Evolutionary conservation across 2,888 invertebrate genomes (phyloP).

Genomic region (Hirtodrosophila cameraria): DNA sequence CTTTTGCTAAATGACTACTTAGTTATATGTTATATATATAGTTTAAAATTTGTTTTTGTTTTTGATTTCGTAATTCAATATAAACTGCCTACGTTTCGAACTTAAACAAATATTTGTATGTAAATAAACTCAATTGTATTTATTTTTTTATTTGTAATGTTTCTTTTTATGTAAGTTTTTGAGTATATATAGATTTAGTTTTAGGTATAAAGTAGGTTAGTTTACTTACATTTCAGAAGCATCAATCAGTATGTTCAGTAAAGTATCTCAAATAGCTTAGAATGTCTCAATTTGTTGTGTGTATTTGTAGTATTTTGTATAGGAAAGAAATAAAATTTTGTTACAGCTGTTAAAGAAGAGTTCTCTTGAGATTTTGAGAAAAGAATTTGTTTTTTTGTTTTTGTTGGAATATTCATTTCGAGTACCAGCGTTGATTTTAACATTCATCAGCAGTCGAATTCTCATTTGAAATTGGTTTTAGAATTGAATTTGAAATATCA

Average conservation of each 20-base stretch:
- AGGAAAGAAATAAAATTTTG: conserved; percentile 75
- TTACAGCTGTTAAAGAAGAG: conserved; percentile 68
- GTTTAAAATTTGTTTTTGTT: conserved; percentile 6
- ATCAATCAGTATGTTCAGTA: conserved; percentile 73
- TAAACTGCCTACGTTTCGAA: conserved; percentile 12
- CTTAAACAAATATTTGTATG: conserved; percentile 32
- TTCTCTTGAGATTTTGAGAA: conserved; percentile 44
- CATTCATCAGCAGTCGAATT: conserved; percentile 55
- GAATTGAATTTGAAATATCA: conserved; percentile 25
- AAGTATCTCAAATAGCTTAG: conserved; percentile 73
- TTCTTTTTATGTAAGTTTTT: conserved; percentile 36
- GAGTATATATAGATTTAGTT: conserved; percentile 27
- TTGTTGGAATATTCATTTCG: conserved; percentile 29
- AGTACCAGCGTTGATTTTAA: conserved; percentile 61
- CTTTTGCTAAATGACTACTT: conserved; percentile 57
- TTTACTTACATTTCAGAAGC: conserved; percentile 79
- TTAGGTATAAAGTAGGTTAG: conserved; percentile 38
- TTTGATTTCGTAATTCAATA: conserved; percentile 18
- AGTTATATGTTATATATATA: conserved; percentile 27
- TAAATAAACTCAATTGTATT: conserved; percentile 40
- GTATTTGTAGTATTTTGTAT: conserved; percentile 50
- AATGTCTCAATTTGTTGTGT: conserved; percentile 68
- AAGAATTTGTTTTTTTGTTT: conserved; percentile 21
- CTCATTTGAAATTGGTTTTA: conserved; percentile 17
- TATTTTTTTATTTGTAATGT: background rate